phyloP scores from a whole-genome alignment of 2,113 vertebrate genomes.

The Pterocles gutturalis region DNA sequence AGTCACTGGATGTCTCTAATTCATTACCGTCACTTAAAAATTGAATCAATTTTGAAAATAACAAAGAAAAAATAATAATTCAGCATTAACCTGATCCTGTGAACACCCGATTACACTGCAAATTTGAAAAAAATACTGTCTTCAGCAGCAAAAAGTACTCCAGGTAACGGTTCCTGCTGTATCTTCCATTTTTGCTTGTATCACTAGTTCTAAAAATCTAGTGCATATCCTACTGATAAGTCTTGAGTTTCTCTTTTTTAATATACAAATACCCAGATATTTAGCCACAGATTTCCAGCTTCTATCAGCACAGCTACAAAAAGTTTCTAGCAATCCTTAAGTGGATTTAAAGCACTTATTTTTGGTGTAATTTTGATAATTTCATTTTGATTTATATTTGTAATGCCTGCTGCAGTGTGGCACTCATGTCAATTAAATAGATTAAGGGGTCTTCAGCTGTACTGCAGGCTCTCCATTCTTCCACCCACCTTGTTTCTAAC shows the following conservation, averaged over 20 bases:
- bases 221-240: not conserved
- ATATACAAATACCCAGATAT: not conserved
- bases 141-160: not conserved
- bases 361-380: not conserved
- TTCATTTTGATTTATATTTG: slow-evolving; percentile 2
- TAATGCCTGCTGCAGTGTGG: not conserved
- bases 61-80: not conserved
- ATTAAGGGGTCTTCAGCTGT: not conserved
- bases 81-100: not conserved
- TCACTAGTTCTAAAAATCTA: not conserved
- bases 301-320: not conserved
- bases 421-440: not conserved
- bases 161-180: not conserved
- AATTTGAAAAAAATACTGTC: not conserved
- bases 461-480: not conserved
- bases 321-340: not conserved
- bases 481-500: not conserved
- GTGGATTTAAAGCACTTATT: not conserved
- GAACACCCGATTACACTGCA: not conserved
- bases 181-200: not conserved
- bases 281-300: not conserved
- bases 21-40: not conserved
- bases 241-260: not conserved
- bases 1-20: not conserved
- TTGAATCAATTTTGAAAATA: not conserved